Percentiles rank a stretch among this genome's conserved stretches.
Evolutionary conservation across 2,797 vertebrate species (phyloP).

Genomic region (Acanthopagrus latus): DNA sequence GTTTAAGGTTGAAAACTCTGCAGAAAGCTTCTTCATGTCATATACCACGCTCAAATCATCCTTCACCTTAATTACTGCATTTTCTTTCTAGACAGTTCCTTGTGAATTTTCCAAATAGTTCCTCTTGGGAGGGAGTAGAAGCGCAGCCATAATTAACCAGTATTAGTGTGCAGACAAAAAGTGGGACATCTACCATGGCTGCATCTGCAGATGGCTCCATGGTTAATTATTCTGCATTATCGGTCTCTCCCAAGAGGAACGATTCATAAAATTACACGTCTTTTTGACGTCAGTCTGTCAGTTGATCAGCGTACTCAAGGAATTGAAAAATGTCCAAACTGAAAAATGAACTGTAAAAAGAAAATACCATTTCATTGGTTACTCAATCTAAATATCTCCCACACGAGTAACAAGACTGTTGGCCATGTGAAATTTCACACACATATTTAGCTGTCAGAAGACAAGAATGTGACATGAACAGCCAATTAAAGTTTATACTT

Average conservation of each 20-base stretch:
- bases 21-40: background rate
- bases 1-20: conserved; percentile 28
- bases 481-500: background rate
- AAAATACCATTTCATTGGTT: background rate
- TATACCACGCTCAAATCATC: background rate
- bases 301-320: background rate
- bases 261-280: conserved; percentile 46
- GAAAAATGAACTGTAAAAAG: background rate
- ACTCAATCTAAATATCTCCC: background rate
- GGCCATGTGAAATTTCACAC: background rate
- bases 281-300: conserved; percentile 25
- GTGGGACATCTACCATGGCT: conserved; percentile 62
- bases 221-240: conserved; percentile 63
- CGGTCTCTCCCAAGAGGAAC: conserved; percentile 29
- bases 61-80: conserved; percentile 50
- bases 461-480: background rate
- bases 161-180: conserved; percentile 60
- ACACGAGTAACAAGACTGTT: background rate
- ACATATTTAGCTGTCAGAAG: background rate
- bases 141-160: conserved; percentile 64
- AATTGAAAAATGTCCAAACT: too few relatives aligned
- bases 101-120: conserved; percentile 55
- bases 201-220: conserved; percentile 53
- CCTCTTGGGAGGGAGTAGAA: conserved; percentile 45
- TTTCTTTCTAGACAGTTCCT: conserved; percentile 28